Evolutionary conservation across 2,888 invertebrate species (phyloP), one percentile per base, ranked within the genome.

Genomic region (Pandemis corylana): DNA sequence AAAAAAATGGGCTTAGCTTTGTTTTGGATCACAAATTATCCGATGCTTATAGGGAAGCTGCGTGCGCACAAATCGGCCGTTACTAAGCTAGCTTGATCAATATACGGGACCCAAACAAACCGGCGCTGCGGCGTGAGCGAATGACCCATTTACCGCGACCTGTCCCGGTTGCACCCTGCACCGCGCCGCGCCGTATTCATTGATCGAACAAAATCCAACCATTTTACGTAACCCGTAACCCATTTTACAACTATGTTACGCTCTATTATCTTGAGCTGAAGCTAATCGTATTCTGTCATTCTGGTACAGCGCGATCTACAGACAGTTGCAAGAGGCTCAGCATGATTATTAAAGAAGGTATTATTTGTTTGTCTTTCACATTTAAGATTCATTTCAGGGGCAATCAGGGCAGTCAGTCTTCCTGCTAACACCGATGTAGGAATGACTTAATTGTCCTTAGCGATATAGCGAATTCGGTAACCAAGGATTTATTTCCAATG

Each of bases 41-140:
- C 70, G 36, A 70, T 70, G 28, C 66, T 59, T 46, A 70, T 81
- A 80, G 78, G 78, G 76, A 78, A 75, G 77, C 82, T 91, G 92
- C 90, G 91, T 89, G 90, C 93, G 92, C 92, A 91, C 81, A 82
- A 78, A 78, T 76, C 68, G 82, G 80, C 79, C 77, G 73, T 76
- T 77, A 72, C 76, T 79, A 69, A 73, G 73, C 71, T 64, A 76
- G 82, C 80, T 81, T 84, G 89, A 92, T 94, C 94, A 89, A 93
- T 93, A 93, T 85, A 80, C 78, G 86, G 83, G 90, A 94, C 93
- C 94, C 93, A 94, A 94, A 94, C 93, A 93, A 92, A 90, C 89
- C 84, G 82, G 85, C 85, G 85, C 82, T 81, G 87, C 85, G 79
- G 83, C 86, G 86, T 90, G 90, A 89, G 90, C 92, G 86, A 89